Evolutionary conservation across 2,888 invertebrate genomes (phyloP), one percentile per base, ranked within the genome.

Genomic region (Chirona hameri): DNA sequence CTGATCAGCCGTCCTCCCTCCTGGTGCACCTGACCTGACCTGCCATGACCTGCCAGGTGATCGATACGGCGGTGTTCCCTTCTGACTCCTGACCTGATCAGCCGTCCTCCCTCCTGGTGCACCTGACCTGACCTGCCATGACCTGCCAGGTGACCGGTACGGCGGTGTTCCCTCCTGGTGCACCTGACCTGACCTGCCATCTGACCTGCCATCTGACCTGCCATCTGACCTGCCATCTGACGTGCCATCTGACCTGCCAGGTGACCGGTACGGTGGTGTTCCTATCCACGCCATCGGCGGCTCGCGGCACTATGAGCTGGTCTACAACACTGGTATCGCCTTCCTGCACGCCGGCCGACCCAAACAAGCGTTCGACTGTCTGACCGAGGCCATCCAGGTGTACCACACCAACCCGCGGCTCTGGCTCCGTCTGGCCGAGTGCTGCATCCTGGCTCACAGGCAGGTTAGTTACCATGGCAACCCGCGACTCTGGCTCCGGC

Each of bases 361-460:
- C 0, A 90, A 91, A 84, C 93, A 94, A 86, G 97, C 98, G 0
- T 98, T 98, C 88, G 96, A 96, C 87, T 88, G 88, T 85, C 84
- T 86, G 79, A 92, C 95, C 24, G 93, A 96, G 88, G 95, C 95
- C 4, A 92, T 95, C 0, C 92, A 95, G 85, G 92, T 94, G 83
- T 95, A 94, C 86, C 95, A 95, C 84, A 93, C 93, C 86, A 97
- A 97, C 88, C 94, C 97, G 7, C 90, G 95, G 83, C 90, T 98
- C 72, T 99, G 98, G 98, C 89, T 97, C 83, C 91, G 98, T 86
- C 90, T 98, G 86, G 97, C 98, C 0, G 98, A 98, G 88, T 96
- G 97, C 87, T 96, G 96, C 88, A 94, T 96, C 79, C 83, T 83
- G 72, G 84, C 83, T 21, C 84, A 85, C 52, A 84, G 83, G 69